These are phyloP conservation scores for Physocephala rufipes DNA, from an alignment of 2,888 invertebrate genomes.

Conservation along the genomic window DNA sequence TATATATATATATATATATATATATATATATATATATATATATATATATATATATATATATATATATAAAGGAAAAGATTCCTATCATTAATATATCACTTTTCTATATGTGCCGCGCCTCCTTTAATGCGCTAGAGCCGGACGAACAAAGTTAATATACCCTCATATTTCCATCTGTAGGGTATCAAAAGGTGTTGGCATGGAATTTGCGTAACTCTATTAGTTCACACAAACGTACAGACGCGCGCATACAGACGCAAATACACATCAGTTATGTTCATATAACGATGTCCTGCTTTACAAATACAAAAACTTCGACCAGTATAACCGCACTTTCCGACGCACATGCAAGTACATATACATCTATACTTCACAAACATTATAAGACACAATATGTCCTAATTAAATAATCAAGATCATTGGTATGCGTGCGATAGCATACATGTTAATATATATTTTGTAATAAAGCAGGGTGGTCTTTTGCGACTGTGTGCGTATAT, in stretches of 20 bases:
- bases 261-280: too few relatives aligned
- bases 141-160: too few relatives aligned
- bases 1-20: too few relatives aligned
- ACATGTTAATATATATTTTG: not conserved
- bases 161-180: not conserved
- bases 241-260: slow-evolving; percentile 26
- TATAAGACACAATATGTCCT: slow-evolving; percentile 30
- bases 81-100: too few relatives aligned
- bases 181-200: slow-evolving; percentile 48
- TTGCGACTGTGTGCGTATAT: not conserved
- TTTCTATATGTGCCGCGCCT: too few relatives aligned
- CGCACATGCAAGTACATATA: slow-evolving; percentile 11
- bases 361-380: not conserved
- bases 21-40: too few relatives aligned
- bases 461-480: not conserved
- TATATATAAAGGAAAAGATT: too few relatives aligned
- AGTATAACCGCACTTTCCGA: not conserved
- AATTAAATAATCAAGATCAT: slow-evolving; percentile 33
- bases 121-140: too few relatives aligned
- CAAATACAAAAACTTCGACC: not conserved
- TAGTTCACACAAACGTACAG: slow-evolving; percentile 25
- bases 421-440: not conserved
- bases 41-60: too few relatives aligned
- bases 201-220: slow-evolving; percentile 50
- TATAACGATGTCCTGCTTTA: slow-evolving; percentile 25